Evolutionary conservation across 2,888 invertebrate species (phyloP).

Genomic region (Epinotia nisella): DNA sequence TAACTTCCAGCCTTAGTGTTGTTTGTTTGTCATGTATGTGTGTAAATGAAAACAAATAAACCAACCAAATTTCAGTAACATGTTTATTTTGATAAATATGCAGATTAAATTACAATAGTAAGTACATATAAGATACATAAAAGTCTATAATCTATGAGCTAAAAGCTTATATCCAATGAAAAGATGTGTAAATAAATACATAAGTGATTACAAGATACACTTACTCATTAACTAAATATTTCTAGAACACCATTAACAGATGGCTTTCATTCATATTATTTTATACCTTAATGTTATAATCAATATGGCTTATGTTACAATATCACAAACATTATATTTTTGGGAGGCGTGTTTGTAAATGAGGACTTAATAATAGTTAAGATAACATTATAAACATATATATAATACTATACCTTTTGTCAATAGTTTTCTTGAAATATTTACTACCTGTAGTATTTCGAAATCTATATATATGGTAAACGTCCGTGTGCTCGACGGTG

Average conservation of each 20-base stretch:
- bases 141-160: conserved; percentile 37
- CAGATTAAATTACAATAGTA: conserved; percentile 69
- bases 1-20: no score
- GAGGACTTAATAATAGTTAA: neutral
- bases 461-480: no score
- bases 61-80: conserved; percentile 77
- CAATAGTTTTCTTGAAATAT: neutral
- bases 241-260: neutral
- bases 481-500: no score
- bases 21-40: no score
- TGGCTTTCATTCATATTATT: neutral
- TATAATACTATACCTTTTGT: neutral
- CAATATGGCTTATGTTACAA: neutral
- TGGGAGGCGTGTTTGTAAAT: neutral
- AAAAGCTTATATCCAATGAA: conserved; percentile 37
- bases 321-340: neutral
- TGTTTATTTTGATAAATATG: conserved; percentile 79
- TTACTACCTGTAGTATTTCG: no score
- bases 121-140: conserved; percentile 69
- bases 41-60: conserved; percentile 60
- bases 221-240: neutral
- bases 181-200: conserved; percentile 17
- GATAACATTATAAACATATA: neutral
- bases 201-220: conserved; percentile 5
- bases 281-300: neutral